Evolutionary conservation across 2,888 invertebrate species (phyloP), one percentile per base, ranked within the genome.

Genomic region (Leptopilina drosophilae): DNA sequence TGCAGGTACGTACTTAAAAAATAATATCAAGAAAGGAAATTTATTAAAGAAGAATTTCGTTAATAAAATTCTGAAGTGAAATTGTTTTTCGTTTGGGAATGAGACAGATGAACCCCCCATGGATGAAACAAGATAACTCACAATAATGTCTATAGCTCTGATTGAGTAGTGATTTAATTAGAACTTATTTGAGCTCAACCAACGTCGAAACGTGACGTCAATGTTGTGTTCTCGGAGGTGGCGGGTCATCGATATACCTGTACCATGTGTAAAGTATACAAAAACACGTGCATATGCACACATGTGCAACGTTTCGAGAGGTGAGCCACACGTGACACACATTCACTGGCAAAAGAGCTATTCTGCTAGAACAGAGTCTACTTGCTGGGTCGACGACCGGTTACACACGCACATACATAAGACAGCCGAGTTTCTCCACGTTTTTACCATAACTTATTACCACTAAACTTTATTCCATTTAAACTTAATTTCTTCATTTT

Each of bases 311-410:
- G 64, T 64, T 64, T 56, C 81, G 82, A 82, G 83, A 81, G 83
- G 84, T 84, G 85, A 84, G 84, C 84, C 86, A 87, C 87, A 86
- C 87, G 87, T 88, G 89, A 89, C 89, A 89, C 86, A 89, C 88
- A 88, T 89, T 88, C 84, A 87, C 85, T 86, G 12, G 87, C 86
- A 85, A 88, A 88, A 88, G 87, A 88, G 88, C 87, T 88, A 88
- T 87, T 88, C 88, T 86, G 87, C 85, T 87, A 88, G 87, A 87
- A 87, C 88, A 85, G 85, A 73, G 53, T 33, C 53, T 85, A 84
- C 86, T 87, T 85, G 81, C 81, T 78, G 83, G 88, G 88, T 88
- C 88, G 84, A 82, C 82, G 88, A 87, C 88, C 88, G 79, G 56
- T 73, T 73, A 73, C 73, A 33, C 53, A 42, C 65, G 59, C 59